A percentile compares a stretch with the other conserved stretches of the same genome.
Conservation (phyloP, 2,797 vertebrate genomes). For the Oreortyx pictus region DNA sequence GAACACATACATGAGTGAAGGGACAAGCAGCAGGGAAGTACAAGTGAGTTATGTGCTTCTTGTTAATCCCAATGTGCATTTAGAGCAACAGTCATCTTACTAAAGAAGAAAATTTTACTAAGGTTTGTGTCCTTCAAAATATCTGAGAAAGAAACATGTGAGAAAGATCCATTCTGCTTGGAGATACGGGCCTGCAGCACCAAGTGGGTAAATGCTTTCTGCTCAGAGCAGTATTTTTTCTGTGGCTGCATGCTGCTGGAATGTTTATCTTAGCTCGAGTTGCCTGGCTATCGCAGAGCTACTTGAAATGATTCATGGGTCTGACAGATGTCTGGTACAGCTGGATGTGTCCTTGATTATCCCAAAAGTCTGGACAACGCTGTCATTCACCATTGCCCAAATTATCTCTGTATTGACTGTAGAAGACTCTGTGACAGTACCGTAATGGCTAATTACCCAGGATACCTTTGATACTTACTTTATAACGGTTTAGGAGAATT, state of each 20-base stretch:
- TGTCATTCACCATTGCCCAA: constrained; percentile 99
- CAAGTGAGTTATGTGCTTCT: neutral
- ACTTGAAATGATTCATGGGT: constrained; percentile 99
- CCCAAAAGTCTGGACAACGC: constrained; percentile 98
- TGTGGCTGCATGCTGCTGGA: constrained; percentile 74
- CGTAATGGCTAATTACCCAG: constrained; percentile 99
- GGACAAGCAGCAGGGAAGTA: neutral
- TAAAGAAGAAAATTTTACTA: neutral
- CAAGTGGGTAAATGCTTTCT: constrained; percentile 58
- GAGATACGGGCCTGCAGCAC: neutral
- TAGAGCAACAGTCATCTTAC: neutral
- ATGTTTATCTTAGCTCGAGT: constrained; percentile 91
- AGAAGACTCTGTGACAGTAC: constrained; percentile 98
- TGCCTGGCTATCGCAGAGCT: constrained; percentile 88
- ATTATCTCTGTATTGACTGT: constrained; percentile 99
- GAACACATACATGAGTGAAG: neutral
- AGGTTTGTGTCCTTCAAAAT: neutral
- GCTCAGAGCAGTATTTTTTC: constrained; percentile 65
- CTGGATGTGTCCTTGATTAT: constrained; percentile 99
- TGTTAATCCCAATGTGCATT: neutral
- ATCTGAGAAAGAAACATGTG: neutral
- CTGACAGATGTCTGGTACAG: constrained; percentile 99
- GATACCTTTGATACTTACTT: constrained; percentile 97
- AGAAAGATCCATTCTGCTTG: neutral
- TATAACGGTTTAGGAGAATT: constrained; percentile 73